Conservation (phyloP, 2,888 invertebrate genomes). For the Eristalinus sepulchralis region DNA sequence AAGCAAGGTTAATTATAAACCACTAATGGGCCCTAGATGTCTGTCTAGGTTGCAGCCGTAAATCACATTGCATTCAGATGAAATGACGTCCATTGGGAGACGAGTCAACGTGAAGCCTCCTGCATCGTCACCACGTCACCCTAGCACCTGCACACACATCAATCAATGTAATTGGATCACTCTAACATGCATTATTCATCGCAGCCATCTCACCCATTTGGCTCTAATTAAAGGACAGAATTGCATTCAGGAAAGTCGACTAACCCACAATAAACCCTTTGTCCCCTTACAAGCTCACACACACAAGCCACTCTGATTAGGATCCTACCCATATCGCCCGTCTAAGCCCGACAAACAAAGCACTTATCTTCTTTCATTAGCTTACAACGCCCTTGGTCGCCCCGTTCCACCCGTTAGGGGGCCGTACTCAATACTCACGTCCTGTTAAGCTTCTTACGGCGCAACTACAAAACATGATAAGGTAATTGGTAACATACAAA, state of each 20-base stretch:
- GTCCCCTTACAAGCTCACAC: neutral
- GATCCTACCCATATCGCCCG: neutral
- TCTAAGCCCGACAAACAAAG: slow-evolving; percentile 5
- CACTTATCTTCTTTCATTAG: slow-evolving; percentile 8
- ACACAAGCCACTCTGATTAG: neutral
- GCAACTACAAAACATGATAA: slow-evolving; percentile 32
- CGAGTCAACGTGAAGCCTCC: neutral
- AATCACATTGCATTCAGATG: neutral
- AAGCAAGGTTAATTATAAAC: neutral
- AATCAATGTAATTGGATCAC: neutral
- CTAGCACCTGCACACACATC: neutral
- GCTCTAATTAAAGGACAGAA: neutral
- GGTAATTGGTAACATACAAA: slow-evolving; percentile 39
- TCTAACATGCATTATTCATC: neutral
- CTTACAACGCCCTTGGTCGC: neutral
- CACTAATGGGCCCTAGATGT: neutral
- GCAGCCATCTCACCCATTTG: neutral
- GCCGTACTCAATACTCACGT: slow-evolving; percentile 31
- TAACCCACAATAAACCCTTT: neutral
- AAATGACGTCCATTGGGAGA: neutral
- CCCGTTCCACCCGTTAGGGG: neutral
- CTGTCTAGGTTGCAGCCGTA: neutral
- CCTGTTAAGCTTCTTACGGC: slow-evolving; percentile 31
- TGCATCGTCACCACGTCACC: neutral
- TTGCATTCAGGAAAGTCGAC: neutral